Percentiles rank a stretch among this genome's conserved stretches.
Evolutionary conservation across 64 coral and sea anemone species (phyloP).

Genomic region (Anthopleura sola): DNA sequence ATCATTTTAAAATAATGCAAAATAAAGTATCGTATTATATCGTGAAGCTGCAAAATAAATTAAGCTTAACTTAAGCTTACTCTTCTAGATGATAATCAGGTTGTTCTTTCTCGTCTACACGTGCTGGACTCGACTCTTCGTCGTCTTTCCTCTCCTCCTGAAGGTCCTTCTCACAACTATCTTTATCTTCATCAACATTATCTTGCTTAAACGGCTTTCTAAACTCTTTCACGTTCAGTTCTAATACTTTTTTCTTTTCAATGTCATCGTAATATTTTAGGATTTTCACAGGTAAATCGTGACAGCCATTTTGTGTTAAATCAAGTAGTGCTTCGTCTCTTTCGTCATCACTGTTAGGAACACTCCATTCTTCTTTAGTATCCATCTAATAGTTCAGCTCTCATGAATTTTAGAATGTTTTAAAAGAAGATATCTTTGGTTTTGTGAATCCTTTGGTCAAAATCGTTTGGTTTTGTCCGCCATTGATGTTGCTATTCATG

Average conservation of each 20-base stretch:
- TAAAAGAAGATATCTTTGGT: neutral
- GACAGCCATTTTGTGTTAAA: neutral
- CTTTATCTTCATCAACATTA: neutral
- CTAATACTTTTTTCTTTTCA: constrained; percentile 41
- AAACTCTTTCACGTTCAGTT: constrained; percentile 49
- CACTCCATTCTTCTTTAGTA: constrained; percentile 30
- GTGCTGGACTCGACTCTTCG: neutral
- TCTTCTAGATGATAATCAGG: neutral
- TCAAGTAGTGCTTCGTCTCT: neutral
- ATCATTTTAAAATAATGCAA: neutral
- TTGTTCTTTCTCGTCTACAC: neutral
- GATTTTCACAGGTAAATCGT: constrained; percentile 44
- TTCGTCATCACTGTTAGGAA: constrained; percentile 56
- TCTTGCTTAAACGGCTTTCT: neutral
- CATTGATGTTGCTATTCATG: neutral
- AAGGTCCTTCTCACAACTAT: neutral
- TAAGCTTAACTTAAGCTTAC: no score
- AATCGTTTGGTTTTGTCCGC: neutral
- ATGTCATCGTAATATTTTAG: constrained; percentile 41
- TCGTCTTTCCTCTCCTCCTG: neutral
- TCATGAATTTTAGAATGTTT: neutral
- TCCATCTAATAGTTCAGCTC: neutral
- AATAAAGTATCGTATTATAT: no score
- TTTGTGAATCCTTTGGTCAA: neutral
- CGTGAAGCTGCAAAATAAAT: neutral